These are phyloP conservation scores for Metellina segmentata DNA, from an alignment of 2,888 invertebrate genomes.

Conservation along the genomic window DNA sequence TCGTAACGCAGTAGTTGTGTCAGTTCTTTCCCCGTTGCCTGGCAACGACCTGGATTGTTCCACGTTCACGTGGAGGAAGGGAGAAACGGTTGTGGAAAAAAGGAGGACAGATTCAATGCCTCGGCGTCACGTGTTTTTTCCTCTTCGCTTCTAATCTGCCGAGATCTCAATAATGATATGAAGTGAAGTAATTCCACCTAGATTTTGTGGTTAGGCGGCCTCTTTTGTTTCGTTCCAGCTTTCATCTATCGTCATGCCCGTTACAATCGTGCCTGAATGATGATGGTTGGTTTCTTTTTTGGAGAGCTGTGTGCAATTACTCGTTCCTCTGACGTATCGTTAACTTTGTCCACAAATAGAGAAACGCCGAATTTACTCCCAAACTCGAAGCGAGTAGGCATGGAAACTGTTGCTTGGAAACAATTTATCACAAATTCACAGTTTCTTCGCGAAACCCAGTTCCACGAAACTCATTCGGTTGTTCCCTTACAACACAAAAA, in stretches of 20 bases:
- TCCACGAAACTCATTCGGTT: too few relatives aligned
- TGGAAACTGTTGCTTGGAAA: too few relatives aligned
- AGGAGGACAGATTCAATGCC: slow-evolving; percentile 23
- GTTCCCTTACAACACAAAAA: too few relatives aligned
- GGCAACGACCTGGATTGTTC: slow-evolving; percentile 56
- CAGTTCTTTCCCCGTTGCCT: slow-evolving; percentile 39
- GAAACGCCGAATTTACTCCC: too few relatives aligned
- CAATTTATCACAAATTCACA: too few relatives aligned
- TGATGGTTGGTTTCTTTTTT: background rate
- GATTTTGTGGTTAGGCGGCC: background rate
- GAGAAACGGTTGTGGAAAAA: slow-evolving; percentile 3
- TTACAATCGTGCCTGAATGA: background rate
- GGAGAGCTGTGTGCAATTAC: background rate
- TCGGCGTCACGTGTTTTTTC: slow-evolving; percentile 22
- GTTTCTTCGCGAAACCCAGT: too few relatives aligned
- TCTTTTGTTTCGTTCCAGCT: background rate
- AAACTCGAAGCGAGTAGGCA: too few relatives aligned
- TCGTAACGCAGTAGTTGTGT: slow-evolving; percentile 7
- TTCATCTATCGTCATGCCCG: background rate
- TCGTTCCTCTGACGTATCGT: too few relatives aligned
- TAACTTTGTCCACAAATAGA: too few relatives aligned
- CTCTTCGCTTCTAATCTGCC: slow-evolving; percentile 4
- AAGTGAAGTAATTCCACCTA: slow-evolving; percentile 1
- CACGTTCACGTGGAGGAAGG: slow-evolving; percentile 22
- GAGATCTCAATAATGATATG: background rate